Evolutionary conservation across 2,797 vertebrate genomes (phyloP).

Genomic region (Pseudochirops corinnae): DNA sequence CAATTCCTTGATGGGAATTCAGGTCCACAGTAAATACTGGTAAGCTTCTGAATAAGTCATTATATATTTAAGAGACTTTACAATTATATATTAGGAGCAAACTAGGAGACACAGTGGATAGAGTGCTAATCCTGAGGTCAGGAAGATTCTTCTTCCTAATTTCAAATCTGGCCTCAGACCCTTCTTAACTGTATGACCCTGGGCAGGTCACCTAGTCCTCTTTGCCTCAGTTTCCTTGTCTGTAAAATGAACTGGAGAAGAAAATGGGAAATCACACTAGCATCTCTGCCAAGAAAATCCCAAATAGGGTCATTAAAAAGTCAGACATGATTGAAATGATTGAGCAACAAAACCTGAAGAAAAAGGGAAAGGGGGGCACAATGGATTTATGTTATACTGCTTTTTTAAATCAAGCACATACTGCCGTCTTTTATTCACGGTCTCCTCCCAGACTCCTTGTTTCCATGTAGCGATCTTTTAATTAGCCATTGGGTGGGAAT

Average conservation of each 20-base stretch:
- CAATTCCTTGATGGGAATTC: slow-evolving; percentile 12
- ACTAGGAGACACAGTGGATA: background rate
- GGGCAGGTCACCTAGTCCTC: background rate
- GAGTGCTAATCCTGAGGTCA: background rate
- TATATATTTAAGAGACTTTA: slow-evolving; percentile 52
- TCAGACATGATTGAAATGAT: background rate
- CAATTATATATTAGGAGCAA: slow-evolving; percentile 68
- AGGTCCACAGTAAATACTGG: slow-evolving; percentile 6
- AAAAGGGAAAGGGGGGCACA: slow-evolving; percentile 46
- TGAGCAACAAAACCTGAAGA: background rate
- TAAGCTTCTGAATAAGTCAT: slow-evolving; percentile 50
- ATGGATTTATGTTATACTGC: slow-evolving; percentile 54
- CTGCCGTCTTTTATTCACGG: slow-evolving; percentile 67
- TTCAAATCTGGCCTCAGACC: background rate
- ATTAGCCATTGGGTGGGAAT: slow-evolving; percentile 72
- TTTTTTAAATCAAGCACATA: slow-evolving; percentile 58
- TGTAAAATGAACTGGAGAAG: background rate
- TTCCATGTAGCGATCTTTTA: slow-evolving; percentile 70
- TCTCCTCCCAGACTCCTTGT: slow-evolving; percentile 59
- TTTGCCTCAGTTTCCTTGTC: background rate
- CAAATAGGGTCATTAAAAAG: background rate
- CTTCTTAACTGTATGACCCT: background rate
- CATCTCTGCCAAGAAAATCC: background rate
- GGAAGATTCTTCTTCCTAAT: background rate
- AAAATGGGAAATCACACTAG: background rate